phyloP scores from a whole-genome alignment of 2,797 vertebrate species.

The Pogoniulus pusillus region DNA sequence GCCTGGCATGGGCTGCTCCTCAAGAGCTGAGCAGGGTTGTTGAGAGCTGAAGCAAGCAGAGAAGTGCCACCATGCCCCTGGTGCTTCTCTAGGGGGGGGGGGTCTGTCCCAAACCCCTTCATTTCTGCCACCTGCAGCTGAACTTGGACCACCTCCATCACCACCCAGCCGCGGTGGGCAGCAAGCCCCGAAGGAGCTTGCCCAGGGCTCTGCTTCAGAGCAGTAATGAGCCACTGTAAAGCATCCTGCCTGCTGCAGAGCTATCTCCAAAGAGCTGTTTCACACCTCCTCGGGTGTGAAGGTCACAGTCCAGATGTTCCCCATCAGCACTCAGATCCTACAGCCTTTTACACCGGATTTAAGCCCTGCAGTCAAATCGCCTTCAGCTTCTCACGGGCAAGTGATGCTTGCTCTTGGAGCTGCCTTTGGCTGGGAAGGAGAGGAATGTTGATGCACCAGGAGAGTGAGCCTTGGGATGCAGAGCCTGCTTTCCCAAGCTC shows the following conservation, averaged over 20 bases:
- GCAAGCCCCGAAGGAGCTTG: background rate
- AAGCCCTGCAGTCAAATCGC: background rate
- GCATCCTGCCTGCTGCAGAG: background rate
- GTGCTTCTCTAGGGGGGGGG: rapidly evolving
- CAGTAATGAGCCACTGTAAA: background rate
- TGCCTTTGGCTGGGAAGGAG: background rate
- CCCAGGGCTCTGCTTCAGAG: background rate
- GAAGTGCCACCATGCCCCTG: rapidly evolving
- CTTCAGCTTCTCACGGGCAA: background rate
- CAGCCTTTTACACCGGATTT: background rate
- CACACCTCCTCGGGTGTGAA: background rate
- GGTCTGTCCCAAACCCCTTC: background rate
- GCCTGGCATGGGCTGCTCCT: no score
- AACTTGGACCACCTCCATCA: rapidly evolving
- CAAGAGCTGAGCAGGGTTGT: no score
- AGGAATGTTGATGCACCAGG: rapidly evolving
- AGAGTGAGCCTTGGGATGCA: rapidly evolving
- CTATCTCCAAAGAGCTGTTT: background rate
- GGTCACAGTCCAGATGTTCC: slow-evolving; percentile 36
- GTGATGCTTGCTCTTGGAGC: rapidly evolving
- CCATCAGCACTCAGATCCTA: background rate
- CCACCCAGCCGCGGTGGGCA: rapidly evolving
- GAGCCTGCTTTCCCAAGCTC: background rate
- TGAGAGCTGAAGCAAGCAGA: background rate
- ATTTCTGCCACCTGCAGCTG: background rate